These are phyloP conservation scores for Petaurus breviceps DNA, from an alignment of 2,113 vertebrate genomes.

Conservation along the genomic window DNA sequence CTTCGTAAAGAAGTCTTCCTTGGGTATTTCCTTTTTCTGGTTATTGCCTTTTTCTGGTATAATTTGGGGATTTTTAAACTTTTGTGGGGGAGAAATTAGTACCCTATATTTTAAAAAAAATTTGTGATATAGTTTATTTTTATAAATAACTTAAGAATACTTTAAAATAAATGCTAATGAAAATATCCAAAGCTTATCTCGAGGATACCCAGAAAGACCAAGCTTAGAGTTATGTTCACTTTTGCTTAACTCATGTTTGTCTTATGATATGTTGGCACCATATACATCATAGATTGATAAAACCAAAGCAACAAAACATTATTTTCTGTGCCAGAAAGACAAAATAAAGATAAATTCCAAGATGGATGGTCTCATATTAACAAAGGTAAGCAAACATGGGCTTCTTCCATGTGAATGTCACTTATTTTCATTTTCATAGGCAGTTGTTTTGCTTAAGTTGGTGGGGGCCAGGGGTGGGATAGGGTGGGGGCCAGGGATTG, in stretches of 20 bases:
- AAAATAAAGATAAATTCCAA: not conserved
- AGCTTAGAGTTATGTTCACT: not conserved
- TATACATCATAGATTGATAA: constrained; percentile 3
- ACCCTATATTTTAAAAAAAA: not conserved
- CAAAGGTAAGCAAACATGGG: not conserved
- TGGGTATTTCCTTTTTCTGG: constrained; percentile 81
- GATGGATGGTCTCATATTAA: not conserved
- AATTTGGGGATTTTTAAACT: not conserved
- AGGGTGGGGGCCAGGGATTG: not conserved
- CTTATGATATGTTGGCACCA: not conserved
- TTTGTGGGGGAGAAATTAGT: not conserved
- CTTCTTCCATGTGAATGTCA: not conserved
- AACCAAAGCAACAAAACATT: not conserved
- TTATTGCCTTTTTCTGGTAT: not conserved
- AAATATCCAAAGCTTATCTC: not conserved
- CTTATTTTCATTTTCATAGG: not conserved
- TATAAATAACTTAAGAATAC: not conserved
- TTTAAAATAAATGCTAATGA: not conserved
- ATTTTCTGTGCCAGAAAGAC: not conserved
- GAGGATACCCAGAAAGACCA: not conserved
- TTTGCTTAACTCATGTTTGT: constrained; percentile 1
- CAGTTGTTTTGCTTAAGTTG: not conserved
- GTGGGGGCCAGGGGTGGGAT: not conserved
- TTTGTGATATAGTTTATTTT: not conserved
- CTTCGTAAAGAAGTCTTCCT: constrained; percentile 84